Evolutionary conservation across 2,888 invertebrate species (phyloP).

Genomic region (Synergus umbraculus): DNA sequence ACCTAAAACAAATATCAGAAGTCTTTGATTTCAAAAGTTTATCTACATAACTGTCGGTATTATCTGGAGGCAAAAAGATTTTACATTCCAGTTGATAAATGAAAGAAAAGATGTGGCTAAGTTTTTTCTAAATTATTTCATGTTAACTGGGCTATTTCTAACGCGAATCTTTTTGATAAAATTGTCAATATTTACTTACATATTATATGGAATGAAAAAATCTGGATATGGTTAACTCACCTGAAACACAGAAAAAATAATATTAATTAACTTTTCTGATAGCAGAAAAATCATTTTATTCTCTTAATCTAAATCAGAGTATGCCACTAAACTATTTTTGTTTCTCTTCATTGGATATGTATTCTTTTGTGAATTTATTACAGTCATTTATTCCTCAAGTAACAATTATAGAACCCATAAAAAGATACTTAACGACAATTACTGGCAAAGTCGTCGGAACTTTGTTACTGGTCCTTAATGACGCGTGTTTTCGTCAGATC

Average conservation of each 20-base stretch:
- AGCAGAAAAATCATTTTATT: not conserved
- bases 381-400: conserved; percentile 29
- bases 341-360: not conserved
- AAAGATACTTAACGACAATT: conserved; percentile 64
- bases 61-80: conserved; percentile 16
- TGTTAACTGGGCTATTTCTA: not conserved
- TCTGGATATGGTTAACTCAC: conserved; percentile 7
- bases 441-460: conserved; percentile 60
- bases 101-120: not conserved
- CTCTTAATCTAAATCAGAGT: too few relatives aligned
- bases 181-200: not conserved
- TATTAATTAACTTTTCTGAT: not conserved
- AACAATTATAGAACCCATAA: conserved; percentile 63
- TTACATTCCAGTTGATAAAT: conserved; percentile 31
- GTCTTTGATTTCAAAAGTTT: conserved; percentile 15
- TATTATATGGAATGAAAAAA: not conserved
- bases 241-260: too few relatives aligned
- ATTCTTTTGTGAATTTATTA: not conserved
- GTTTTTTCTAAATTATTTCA: not conserved
- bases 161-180: not conserved
- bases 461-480: conserved; percentile 63
- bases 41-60: not conserved
- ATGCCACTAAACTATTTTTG: not conserved
- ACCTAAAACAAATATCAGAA: not conserved
- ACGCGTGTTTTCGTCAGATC: conserved; percentile 56